Conservation (phyloP, 2,888 invertebrate genomes). For the Rhimphoctona megacephalus region DNA sequence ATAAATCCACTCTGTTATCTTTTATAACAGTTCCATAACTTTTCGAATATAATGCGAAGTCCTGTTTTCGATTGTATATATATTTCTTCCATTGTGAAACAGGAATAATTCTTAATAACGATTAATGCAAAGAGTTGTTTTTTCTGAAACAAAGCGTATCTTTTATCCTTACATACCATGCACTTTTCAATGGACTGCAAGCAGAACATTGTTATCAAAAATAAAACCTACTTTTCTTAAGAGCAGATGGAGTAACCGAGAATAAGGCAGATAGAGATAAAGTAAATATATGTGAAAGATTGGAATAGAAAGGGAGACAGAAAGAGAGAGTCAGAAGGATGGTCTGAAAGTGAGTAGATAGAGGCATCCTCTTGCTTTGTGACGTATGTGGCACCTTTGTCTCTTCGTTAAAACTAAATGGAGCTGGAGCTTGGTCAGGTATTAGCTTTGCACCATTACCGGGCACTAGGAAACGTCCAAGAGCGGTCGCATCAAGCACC, state of each 20-base stretch:
- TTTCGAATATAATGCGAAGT: background rate
- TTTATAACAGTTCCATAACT: background rate
- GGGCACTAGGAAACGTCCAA: slow-evolving; percentile 52
- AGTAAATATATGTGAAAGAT: background rate
- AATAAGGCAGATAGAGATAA: slow-evolving; percentile 35
- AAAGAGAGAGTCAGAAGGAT: background rate
- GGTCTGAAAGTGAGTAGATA: slow-evolving; percentile 35
- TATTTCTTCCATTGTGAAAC: background rate
- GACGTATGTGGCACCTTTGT: slow-evolving; percentile 72
- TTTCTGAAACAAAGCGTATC: slow-evolving; percentile 38
- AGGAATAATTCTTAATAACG: slow-evolving; percentile 43
- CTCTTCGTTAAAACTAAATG: slow-evolving; percentile 77
- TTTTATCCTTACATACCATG: slow-evolving; percentile 10
- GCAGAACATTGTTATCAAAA: slow-evolving; percentile 49
- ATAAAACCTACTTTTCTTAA: slow-evolving; percentile 39
- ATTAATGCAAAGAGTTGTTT: slow-evolving; percentile 49
- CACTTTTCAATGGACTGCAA: slow-evolving; percentile 20
- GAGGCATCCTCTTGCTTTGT: slow-evolving; percentile 66
- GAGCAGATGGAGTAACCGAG: slow-evolving; percentile 15
- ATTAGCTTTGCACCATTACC: slow-evolving; percentile 72
- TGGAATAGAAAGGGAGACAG: background rate
- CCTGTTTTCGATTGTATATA: background rate
- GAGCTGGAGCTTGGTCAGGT: slow-evolving; percentile 66
- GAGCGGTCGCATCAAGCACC: slow-evolving; percentile 69
- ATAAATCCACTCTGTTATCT: background rate